These are phyloP conservation scores for Arremon aurantiirostris DNA, from an alignment of 2,797 vertebrate genomes.

Conservation along the genomic window DNA sequence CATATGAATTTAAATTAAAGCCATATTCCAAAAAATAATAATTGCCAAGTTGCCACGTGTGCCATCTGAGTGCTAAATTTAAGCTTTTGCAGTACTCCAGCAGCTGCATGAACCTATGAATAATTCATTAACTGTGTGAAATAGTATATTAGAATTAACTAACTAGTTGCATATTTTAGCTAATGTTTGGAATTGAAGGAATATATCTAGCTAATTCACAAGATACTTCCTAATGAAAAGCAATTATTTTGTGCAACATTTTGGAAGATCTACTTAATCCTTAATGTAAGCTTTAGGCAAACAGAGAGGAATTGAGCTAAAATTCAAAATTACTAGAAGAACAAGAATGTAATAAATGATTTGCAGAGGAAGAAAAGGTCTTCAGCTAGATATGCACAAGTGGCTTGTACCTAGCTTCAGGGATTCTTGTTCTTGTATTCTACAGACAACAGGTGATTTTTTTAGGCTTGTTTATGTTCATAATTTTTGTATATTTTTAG, in stretches of 20 bases:
- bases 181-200: conserved; percentile 23
- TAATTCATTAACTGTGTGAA: conserved; percentile 61
- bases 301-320: background rate
- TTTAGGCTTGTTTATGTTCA: background rate
- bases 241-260: conserved; percentile 20
- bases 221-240: background rate
- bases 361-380: fast-evolving
- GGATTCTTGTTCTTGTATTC: background rate
- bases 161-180: conserved; percentile 18
- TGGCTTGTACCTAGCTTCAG: background rate
- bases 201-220: background rate
- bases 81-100: conserved; percentile 56
- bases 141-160: conserved; percentile 50
- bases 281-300: background rate
- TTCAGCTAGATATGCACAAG: background rate
- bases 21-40: conserved; percentile 60
- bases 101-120: conserved; percentile 53
- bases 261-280: conserved; percentile 5
- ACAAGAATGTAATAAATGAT: background rate
- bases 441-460: background rate
- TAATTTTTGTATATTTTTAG: background rate
- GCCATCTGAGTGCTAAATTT: conserved; percentile 57
- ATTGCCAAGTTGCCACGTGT: conserved; percentile 37
- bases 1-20: conserved; percentile 61
- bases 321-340: background rate